A percentile compares a stretch with the other conserved stretches of the same genome.
Evolutionary conservation across 2,888 invertebrate genomes (phyloP).

Genomic region (Phalera bucephala): DNA sequence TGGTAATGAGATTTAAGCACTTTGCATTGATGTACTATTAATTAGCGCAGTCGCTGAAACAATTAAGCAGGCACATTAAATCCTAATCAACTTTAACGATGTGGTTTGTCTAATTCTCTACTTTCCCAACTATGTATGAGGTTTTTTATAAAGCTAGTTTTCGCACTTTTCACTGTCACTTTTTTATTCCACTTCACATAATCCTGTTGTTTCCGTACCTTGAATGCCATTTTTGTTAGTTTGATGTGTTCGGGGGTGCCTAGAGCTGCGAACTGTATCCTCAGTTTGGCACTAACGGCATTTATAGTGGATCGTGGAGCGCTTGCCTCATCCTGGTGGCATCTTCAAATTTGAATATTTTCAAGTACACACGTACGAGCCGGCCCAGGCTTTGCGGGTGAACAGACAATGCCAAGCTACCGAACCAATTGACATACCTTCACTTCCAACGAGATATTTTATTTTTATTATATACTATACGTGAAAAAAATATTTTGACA

Average conservation of each 20-base stretch:
- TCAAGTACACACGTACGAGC: slow-evolving; percentile 73
- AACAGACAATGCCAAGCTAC: slow-evolving; percentile 56
- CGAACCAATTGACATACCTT: slow-evolving; percentile 32
- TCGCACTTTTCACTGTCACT: neutral
- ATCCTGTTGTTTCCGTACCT: slow-evolving; percentile 63
- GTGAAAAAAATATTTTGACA: no score
- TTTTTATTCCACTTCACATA: slow-evolving; percentile 36
- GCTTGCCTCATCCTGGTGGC: slow-evolving; percentile 64
- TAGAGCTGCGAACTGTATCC: slow-evolving; percentile 70
- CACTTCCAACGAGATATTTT: no score
- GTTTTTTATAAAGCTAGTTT: no score
- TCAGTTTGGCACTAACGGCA: slow-evolving; percentile 57
- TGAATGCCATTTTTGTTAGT: slow-evolving; percentile 67
- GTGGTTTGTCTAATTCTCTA: no score
- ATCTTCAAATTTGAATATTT: slow-evolving; percentile 77
- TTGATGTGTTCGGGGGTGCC: slow-evolving; percentile 67
- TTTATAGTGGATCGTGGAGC: slow-evolving; percentile 61
- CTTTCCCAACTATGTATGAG: no score
- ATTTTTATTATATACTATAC: no score
- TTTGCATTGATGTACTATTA: no score
- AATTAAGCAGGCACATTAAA: no score
- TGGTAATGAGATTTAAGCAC: no score
- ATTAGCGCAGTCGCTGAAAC: no score
- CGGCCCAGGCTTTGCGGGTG: slow-evolving; percentile 38
- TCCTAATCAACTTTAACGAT: no score